Base-by-base conservation (phyloP, 2,888 invertebrate genomes). In the Pammene fasciana region DNA sequence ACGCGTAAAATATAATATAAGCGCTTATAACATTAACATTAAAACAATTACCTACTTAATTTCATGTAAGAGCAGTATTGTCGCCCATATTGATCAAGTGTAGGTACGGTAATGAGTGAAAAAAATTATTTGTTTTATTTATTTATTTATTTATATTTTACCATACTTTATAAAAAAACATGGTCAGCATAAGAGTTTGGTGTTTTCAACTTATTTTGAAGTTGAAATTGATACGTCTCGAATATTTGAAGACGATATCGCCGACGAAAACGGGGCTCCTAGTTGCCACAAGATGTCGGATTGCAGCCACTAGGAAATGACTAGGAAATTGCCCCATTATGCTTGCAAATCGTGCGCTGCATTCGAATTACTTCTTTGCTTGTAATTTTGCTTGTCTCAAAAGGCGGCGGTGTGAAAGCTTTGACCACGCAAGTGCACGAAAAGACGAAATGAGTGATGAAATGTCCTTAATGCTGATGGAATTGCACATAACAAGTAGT, bases 281-380 rank as follows among this genome's bases (percentile, higher is more conserved):
- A 72, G 75, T 75, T 76, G 79, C 87, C 89, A 79, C 90, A 88
- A 90, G 88, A 87, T 85, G 86, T 81, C 82, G 86, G 86, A 86
- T 86, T 85, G 87, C 88, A 87, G 85, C 85, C 81, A 80, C 82
- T 79, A 86, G 89, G 89, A 90, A 90, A 89, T 88, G 87, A 88
- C 86, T 81, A 82, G 90, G 89, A 90, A 90, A 90, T 90, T 90
- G 90, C 90, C 86, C 90, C 88, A 90, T 90, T 90, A 90, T 83
- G 87, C 86, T 87, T 86, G 86, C 85, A 84, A 87, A 86, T 87
- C 90, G 90, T 89, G 90, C 87, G 90, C 86, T 89, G 90, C 90
- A 88, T 90, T 86, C 82, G 83, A 87, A 90, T 87, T 87, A 88
- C 87, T 87, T 86, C 86, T 89, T 89, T 83, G 86, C 87, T 83